Conservation (phyloP, 2,797 vertebrate species). For the Bufotes viridis region DNA sequence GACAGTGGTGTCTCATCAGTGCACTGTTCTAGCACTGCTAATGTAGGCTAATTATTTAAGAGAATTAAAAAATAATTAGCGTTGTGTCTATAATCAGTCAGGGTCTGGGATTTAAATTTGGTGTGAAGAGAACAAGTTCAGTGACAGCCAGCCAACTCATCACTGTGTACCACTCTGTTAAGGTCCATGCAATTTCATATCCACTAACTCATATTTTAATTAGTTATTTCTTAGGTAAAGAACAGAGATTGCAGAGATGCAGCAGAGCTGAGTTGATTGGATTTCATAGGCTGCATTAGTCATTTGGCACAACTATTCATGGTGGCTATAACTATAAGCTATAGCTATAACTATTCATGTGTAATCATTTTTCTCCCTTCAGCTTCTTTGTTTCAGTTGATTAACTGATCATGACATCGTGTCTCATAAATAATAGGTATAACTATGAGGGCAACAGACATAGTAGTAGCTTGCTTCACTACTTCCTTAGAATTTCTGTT, state of each 20-base stretch:
- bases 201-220: not conserved
- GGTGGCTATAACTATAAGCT: too few relatives aligned
- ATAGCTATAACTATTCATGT: too few relatives aligned
- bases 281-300: not conserved
- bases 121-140: conserved; percentile 38
- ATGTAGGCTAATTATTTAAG: conserved; percentile 44
- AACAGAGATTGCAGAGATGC: not conserved
- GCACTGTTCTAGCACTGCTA: conserved; percentile 1
- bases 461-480: too few relatives aligned
- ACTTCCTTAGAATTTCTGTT: too few relatives aligned
- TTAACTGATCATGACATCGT: too few relatives aligned
- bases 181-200: not conserved
- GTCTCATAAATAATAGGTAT: too few relatives aligned
- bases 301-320: not conserved
- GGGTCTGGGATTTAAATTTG: conserved; percentile 23
- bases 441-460: too few relatives aligned
- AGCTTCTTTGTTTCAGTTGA: too few relatives aligned
- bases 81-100: conserved; percentile 41
- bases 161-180: not conserved
- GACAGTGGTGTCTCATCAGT: conserved; percentile 11
- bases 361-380: too few relatives aligned
- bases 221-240: not conserved
- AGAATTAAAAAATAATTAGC: conserved; percentile 46
- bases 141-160: not conserved
- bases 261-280: not conserved